Conservation (phyloP, 2,797 vertebrate species). For the Tokudaia tokunoshimensis region DNA sequence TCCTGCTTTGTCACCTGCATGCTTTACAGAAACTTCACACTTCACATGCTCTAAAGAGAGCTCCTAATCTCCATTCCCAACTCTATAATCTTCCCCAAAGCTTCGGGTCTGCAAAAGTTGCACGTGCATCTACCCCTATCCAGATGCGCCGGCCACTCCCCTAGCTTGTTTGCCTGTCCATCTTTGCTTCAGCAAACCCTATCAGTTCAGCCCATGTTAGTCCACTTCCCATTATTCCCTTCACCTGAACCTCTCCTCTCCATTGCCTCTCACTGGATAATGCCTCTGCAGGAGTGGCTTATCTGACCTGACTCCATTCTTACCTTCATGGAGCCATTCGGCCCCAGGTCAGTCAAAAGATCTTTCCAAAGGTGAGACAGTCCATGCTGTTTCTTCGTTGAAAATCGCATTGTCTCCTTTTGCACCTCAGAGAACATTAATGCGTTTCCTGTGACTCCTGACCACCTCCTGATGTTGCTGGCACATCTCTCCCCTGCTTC, state of each 20-base stretch:
- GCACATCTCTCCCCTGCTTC: not conserved
- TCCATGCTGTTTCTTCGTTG: not conserved
- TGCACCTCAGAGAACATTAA: not conserved
- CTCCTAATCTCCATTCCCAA: not conserved
- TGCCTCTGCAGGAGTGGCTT: not conserved
- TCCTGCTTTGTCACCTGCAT: not conserved
- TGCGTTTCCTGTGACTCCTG: not conserved
- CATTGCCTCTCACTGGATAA: not conserved
- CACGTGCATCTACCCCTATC: not conserved
- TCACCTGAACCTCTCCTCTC: not conserved
- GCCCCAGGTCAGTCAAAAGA: not conserved
- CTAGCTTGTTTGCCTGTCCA: not conserved
- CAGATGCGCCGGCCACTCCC: not conserved
- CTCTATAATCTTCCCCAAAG: not conserved
- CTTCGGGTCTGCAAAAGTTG: rapidly evolving
- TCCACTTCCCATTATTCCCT: not conserved
- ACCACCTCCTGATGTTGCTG: not conserved
- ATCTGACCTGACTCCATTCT: not conserved
- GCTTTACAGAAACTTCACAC: not conserved
- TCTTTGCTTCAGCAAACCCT: not conserved
- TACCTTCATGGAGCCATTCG: not conserved
- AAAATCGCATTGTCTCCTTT: not conserved
- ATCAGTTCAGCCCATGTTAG: not conserved
- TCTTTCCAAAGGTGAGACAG: not conserved
- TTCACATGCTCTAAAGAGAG: not conserved